Percentiles rank a stretch among this genome's conserved stretches.
phyloP scores from a whole-genome alignment of 2,797 vertebrate species.

The Ispidina lecontei region DNA sequence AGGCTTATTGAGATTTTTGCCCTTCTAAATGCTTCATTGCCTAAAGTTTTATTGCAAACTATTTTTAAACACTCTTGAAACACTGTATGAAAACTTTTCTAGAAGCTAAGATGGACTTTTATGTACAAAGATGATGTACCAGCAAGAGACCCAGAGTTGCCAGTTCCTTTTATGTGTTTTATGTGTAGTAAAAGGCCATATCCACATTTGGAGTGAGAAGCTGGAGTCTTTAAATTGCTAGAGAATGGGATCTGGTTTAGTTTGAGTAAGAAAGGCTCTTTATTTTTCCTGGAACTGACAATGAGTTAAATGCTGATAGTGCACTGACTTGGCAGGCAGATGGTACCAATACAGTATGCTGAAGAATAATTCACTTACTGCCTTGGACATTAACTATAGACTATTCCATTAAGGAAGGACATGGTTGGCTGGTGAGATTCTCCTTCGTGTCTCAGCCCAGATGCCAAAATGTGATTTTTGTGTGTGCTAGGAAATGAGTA shows the following conservation, averaged over 20 bases:
- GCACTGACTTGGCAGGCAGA: conserved; percentile 39
- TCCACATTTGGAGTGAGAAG: not conserved
- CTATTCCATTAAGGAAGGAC: not conserved
- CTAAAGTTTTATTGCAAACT: not conserved
- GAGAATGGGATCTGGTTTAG: not conserved
- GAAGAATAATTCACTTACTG: conserved; percentile 7
- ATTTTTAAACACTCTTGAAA: not conserved
- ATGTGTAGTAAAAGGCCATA: not conserved
- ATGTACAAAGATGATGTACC: not conserved
- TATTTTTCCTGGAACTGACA: conserved; percentile 14
- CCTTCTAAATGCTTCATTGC: not conserved
- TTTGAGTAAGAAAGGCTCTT: not conserved
- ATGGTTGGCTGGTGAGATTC: not conserved
- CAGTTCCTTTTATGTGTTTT: not conserved
- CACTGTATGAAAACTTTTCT: not conserved
- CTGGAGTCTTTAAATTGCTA: not conserved
- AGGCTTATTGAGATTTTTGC: not conserved
- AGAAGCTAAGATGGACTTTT: not conserved
- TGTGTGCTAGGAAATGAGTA: not conserved
- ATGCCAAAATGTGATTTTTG: not conserved
- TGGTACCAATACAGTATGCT: not conserved
- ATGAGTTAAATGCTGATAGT: conserved; percentile 34
- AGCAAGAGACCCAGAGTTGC: not conserved
- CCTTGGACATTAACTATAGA: not conserved
- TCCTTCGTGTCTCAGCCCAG: not conserved